These are phyloP conservation scores for Cardiocondyla obscurior DNA, from an alignment of 1,140 invertebrate species.

Conservation along the genomic window DNA sequence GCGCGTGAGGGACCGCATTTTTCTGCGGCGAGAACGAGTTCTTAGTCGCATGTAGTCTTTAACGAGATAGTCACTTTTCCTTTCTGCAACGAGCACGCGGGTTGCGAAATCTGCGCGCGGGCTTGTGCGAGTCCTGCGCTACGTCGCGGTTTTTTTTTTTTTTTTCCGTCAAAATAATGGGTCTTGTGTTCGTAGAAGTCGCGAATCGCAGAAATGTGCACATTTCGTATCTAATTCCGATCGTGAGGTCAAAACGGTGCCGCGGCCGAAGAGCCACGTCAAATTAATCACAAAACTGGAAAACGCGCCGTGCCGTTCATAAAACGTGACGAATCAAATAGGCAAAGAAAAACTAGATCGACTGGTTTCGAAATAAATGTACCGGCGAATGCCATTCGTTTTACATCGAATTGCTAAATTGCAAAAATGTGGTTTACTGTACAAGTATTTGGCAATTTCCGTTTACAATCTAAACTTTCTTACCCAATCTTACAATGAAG, in stretches of 20 bases:
- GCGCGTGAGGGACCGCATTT: conserved; percentile 30
- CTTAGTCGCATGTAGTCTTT: conserved; percentile 16
- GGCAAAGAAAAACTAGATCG: not conserved
- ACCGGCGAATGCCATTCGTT: not conserved
- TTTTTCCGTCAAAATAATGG: not conserved
- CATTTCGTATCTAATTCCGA: not conserved
- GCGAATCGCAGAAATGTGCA: not conserved
- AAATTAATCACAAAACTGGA: not conserved
- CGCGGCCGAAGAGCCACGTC: not conserved
- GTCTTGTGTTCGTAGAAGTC: not conserved
- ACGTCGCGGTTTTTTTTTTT: not conserved
- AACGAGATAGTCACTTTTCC: conserved; percentile 24
- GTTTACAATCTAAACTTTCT: not conserved
- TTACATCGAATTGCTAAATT: not conserved
- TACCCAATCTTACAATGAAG: not conserved
- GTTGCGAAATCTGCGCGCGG: conserved; percentile 41
- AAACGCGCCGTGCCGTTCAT: not conserved
- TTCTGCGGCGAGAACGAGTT: conserved; percentile 49
- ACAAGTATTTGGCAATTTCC: not conserved
- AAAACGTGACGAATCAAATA: not conserved
- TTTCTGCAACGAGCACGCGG: not conserved
- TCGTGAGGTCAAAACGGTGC: not conserved
- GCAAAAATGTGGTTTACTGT: not conserved
- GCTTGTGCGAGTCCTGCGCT: not conserved
- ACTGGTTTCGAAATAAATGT: not conserved